Base-by-base conservation (phyloP, 2,797 vertebrate genomes). In the Macrochelys suwanniensis region DNA sequence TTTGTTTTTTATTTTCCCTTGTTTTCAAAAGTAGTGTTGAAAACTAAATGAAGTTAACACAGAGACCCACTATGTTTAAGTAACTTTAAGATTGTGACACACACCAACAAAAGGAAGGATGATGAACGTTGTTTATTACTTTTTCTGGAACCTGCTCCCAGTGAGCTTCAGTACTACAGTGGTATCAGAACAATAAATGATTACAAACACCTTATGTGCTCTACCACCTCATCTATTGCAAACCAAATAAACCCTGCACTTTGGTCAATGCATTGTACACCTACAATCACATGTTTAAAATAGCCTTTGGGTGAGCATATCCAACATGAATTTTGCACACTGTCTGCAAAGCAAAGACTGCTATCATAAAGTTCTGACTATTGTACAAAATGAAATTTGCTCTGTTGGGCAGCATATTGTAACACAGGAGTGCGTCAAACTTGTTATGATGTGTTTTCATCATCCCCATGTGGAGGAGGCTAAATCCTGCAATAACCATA, bases 1-100 rank as follows among this genome's bases (percentile, higher is more conserved):
- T 95, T 96, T 96, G 82, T 93, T 97, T 96, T 31, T 97, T 91
- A 59, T 87, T 95, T 90, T 76, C 95, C 85, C 95, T 95, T 93
- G 92, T 97, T 96, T 91, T 96, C 95, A 97, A 84, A 87, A 88
- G 90, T 85, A 79, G 10, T 82, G 84, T 88, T 97, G 97, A 97
- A 95, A 96, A 94, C 89, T 90, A 95, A 88, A 95, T 92, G 88
- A 97, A 96, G 51, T 89, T 82, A 71, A 91, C 74, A 92, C 88
- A 96, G 94, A 94, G 93, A 95, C 91, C 93, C 97, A 95, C 89
- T 95, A 85, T 93, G 93, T 93, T 80, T n/a, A 94, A 85, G 82
- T 87, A 84, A 86, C 65, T 84, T 93, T 90, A 89, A 85, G 59
- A 84, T 85, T 92, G 80, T 82, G 51, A 26, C 88, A 82, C 50